Percentiles rank a stretch among this genome's conserved stretches.
These are phyloP conservation scores for Magallana nippona DNA, from an alignment of 2,888 invertebrate genomes.

Conservation along the genomic window DNA sequence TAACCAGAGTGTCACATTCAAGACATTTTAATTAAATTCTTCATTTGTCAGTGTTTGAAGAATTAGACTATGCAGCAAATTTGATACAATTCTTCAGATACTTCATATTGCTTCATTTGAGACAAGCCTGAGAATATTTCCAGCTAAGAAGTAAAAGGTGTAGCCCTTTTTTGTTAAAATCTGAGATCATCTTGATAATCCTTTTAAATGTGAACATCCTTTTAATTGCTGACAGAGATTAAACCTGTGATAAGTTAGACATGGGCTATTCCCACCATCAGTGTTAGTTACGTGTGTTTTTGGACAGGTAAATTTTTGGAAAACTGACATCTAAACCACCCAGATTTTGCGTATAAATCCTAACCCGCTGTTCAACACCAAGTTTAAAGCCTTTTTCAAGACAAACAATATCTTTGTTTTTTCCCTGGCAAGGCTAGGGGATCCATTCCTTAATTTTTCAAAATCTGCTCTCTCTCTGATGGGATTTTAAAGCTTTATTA, in stretches of 20 bases:
- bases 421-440: too few species aligned
- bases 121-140: neutral
- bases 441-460: neutral
- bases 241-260: neutral
- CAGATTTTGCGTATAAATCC: conserved; percentile 4
- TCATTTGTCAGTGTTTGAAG: too few species aligned
- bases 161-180: neutral
- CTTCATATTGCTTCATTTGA: too few species aligned
- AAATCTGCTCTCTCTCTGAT: neutral
- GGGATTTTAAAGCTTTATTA: neutral
- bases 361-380: conserved; percentile 12
- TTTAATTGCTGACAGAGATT: conserved; percentile 10
- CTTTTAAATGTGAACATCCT: conserved; percentile 13
- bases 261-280: neutral
- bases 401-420: conserved; percentile 20
- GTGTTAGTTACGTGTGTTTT: neutral
- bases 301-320: neutral
- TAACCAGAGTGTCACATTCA: too few species aligned
- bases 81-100: too few species aligned
- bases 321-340: neutral
- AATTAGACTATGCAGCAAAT: too few species aligned
- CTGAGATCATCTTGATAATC: conserved; percentile 9
- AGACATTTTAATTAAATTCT: neutral
- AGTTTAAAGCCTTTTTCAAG: neutral
- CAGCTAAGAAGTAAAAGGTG: neutral